Base-by-base conservation (phyloP, 2,797 vertebrate genomes). In the Heliangelus exortis region DNA sequence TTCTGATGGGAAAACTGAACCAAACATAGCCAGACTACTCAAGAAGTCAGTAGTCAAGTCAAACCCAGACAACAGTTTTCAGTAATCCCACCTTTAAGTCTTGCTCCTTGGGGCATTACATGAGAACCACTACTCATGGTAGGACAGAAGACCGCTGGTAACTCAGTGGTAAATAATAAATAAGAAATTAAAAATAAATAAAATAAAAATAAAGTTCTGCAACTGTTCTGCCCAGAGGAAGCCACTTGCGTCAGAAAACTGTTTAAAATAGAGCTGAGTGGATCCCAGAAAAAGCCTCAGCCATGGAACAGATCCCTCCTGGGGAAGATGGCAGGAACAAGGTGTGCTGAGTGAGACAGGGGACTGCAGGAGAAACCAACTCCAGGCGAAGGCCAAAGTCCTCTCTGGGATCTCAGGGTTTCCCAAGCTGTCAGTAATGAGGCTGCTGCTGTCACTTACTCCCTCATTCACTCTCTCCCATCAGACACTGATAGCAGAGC, bases 401-500 rank as follows among this genome's bases (percentile, higher is more conserved):
- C 80, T 34, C 47, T 9, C 36, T 20, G 81, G 1, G 1, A 90
- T 21, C 53, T 18, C 80, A 4, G 83, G 10, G 4, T 4, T 82
- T 73, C 68, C 95, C 87, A 45, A 68, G 89, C 92, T 92, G 92
- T 76, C 95, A 88, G 95, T 6, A 25, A 31, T 0, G 68, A 94
- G 92, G 78, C 79, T 80, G 94, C 90, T 63, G 89, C 95, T 94
- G 96, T 91, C 96, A 83, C 84, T 45, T 51, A 10, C 34, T 90
- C 90, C 66, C 89, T 95, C 78, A 47, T 47, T 86, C 87, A 4
- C 73, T 61, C 29, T 25, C 83, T 94, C 63, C 95, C 95, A 71
- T 58, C 96, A 96, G 95, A 93, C 94, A 86, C 78, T 23, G 86
- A 92, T 51, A 92, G 93, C 92, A 58, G 25, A 92, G 63, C 96